Evolutionary conservation across 2,113 vertebrate genomes (phyloP).

Genomic region (Pimephales promelas): DNA sequence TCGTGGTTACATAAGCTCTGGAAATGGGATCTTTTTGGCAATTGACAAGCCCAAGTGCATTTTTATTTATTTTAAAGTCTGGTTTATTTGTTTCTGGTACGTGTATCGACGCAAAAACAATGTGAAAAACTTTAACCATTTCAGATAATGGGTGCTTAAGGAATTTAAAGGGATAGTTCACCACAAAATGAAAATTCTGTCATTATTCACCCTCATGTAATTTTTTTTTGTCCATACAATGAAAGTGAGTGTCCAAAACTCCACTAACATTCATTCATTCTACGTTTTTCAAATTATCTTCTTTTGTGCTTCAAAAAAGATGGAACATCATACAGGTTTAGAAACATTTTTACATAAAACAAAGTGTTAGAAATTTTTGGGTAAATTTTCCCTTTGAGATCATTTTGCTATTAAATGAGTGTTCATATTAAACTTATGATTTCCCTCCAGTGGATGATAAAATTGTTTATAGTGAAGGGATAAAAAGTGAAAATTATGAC

Average conservation of each 20-base stretch:
- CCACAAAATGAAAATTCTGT: not conserved
- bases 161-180: not conserved
- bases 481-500: not conserved
- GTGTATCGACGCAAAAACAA: not conserved
- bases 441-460: not conserved
- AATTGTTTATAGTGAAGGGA: not conserved
- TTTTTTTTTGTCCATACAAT: no score
- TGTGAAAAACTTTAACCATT: not conserved
- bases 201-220: not conserved
- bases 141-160: not conserved
- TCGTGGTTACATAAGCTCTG: slow-evolving; percentile 6
- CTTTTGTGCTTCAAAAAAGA: not conserved
- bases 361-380: no score
- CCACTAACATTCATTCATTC: no score
- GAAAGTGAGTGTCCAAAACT: no score
- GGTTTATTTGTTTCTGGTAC: not conserved
- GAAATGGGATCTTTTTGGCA: not conserved
- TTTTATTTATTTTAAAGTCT: not conserved
- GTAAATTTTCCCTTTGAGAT: not conserved
- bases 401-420: not conserved
- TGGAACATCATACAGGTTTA: not conserved
- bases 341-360: no score
- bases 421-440: not conserved
- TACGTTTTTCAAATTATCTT: not conserved
- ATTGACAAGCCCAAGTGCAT: not conserved